Evolutionary conservation across 2,797 vertebrate species (phyloP).

Genomic region (Denticeps clupeoides): DNA sequence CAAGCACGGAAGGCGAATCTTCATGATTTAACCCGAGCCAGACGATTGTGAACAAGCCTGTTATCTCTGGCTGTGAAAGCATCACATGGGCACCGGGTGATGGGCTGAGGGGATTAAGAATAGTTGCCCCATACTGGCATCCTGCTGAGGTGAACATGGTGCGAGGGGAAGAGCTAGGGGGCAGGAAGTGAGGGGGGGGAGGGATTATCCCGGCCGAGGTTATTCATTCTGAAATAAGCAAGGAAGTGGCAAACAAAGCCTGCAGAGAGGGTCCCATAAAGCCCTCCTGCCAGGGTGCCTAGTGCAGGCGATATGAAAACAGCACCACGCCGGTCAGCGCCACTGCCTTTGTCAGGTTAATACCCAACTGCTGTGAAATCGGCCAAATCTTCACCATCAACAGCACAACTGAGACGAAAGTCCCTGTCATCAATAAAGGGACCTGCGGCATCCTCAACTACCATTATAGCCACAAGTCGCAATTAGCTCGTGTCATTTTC

Average conservation of each 20-base stretch:
- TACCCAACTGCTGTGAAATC: too few species aligned
- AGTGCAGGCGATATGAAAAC: not conserved
- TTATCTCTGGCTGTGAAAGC: conserved; percentile 1
- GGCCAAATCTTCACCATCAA: too few species aligned
- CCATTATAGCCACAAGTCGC: too few species aligned
- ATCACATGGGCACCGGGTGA: conserved; percentile 1
- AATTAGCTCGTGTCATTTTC: too few species aligned
- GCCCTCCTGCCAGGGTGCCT: not conserved
- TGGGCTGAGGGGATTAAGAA: conserved; percentile 19
- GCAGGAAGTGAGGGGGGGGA: conserved; percentile 21
- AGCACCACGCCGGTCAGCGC: too few species aligned
- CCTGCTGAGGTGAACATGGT: conserved; percentile 18
- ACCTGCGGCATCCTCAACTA: too few species aligned
- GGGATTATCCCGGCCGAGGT: conserved; percentile 11
- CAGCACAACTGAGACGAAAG: too few species aligned
- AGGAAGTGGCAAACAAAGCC: conserved; percentile 2
- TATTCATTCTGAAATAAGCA: conserved; percentile 1
- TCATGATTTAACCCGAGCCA: too few species aligned
- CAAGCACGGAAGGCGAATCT: too few species aligned
- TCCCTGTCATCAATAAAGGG: too few species aligned
- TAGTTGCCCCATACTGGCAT: conserved; percentile 18
- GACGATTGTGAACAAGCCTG: not conserved
- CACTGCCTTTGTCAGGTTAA: too few species aligned
- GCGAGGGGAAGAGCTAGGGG: conserved; percentile 39
- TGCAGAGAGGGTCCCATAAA: not conserved